Evolutionary conservation across 1,140 invertebrate species (phyloP).

Genomic region (Xylocopa sonorina): DNA sequence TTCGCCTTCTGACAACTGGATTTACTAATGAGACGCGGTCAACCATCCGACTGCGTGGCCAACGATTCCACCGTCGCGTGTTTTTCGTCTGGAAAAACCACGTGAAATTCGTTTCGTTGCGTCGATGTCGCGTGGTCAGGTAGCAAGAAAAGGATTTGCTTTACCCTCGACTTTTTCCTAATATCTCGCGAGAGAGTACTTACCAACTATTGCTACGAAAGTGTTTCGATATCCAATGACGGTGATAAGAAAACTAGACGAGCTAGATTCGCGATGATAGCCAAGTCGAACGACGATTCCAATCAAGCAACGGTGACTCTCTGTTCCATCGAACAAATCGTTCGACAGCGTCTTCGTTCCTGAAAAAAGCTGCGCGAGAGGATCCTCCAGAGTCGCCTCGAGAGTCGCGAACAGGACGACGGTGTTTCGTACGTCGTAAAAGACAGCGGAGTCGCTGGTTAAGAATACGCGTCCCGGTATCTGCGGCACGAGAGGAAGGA

Average conservation of each 20-base stretch:
- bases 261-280: no score
- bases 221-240: no score
- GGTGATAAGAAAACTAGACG: no score
- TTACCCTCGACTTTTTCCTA: no score
- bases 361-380: conserved; percentile 9
- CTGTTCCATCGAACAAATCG: neutral
- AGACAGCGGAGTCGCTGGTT: conserved; percentile 58
- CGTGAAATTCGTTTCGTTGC: no score
- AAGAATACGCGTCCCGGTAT: conserved; percentile 42
- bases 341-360: neutral
- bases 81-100: no score
- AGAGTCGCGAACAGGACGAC: conserved; percentile 27
- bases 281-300: no score
- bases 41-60: neutral
- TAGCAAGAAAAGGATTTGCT: no score
- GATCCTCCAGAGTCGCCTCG: neutral
- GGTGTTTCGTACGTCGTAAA: conserved; percentile 74
- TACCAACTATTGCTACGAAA: no score
- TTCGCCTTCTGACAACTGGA: neutral
- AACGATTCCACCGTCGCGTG: neutral
- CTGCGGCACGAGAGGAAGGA: conserved; percentile 38
- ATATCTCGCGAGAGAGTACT: no score
- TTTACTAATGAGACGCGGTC: conserved; percentile 6
- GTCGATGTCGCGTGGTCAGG: no score
- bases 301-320: neutral